Percentiles rank a stretch among this genome's conserved stretches.
Evolutionary conservation across 1,140 invertebrate species (phyloP).

Genomic region (Agrilus planipennis): DNA sequence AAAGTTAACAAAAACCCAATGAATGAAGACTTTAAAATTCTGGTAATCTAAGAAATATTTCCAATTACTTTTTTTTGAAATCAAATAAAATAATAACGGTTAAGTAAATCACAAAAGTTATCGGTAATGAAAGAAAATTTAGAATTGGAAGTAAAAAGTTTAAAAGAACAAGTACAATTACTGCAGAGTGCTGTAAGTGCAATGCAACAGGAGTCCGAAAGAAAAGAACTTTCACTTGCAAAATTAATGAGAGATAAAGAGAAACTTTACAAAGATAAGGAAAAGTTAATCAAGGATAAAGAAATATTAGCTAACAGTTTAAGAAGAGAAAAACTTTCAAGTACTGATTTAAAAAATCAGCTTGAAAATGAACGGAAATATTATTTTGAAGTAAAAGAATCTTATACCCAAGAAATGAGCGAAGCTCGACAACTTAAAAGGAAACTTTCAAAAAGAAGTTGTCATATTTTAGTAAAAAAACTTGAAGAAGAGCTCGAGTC

Average conservation of each 20-base stretch:
- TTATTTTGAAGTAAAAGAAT: slow-evolving; percentile 31
- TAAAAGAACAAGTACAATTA: slow-evolving; percentile 25
- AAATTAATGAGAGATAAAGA: slow-evolving; percentile 14
- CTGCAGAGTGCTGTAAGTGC: slow-evolving; percentile 22
- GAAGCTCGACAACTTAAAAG: slow-evolving; percentile 26
- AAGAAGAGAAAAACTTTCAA: slow-evolving; percentile 23
- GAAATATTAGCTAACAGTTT: slow-evolving; percentile 11
- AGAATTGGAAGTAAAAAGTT: slow-evolving; percentile 17
- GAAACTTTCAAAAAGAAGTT: slow-evolving; percentile 10
- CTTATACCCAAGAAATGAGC: slow-evolving; percentile 31
- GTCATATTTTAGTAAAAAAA: slow-evolving; percentile 1
- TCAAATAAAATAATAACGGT: no score
- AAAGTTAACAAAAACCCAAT: no score
- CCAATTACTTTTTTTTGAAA: no score
- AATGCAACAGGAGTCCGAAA: slow-evolving; percentile 23
- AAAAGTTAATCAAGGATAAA: slow-evolving; percentile 14
- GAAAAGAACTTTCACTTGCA: slow-evolving; percentile 24
- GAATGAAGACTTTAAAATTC: no score
- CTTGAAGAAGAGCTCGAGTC: slow-evolving; percentile 6
- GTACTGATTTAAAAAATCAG: slow-evolving; percentile 24
- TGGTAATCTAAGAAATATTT: no score
- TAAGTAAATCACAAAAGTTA: no score
- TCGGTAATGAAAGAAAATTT: neutral
- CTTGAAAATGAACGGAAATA: slow-evolving; percentile 29
- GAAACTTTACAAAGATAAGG: slow-evolving; percentile 11